phyloP scores from a whole-genome alignment of 1,140 invertebrate genomes.

The Heterodera carotae region DNA sequence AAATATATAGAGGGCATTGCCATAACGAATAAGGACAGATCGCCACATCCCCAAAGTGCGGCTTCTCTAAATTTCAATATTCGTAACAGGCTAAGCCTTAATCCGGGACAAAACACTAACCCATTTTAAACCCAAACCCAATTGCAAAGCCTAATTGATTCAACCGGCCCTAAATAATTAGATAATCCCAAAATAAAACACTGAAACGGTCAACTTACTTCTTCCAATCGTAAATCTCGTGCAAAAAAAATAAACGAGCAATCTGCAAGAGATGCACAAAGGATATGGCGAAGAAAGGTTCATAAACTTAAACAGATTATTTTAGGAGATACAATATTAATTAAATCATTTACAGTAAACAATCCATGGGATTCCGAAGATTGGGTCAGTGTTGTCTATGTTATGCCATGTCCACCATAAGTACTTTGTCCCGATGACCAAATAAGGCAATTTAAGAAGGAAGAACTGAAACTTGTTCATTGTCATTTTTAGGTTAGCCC shows the following conservation, averaged over 20 bases:
- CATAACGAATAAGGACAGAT: too few relatives aligned
- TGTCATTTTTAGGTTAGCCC: slow-evolving; percentile 69
- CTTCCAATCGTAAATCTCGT: slow-evolving; percentile 68
- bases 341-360: neutral
- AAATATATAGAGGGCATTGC: too few relatives aligned
- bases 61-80: too few relatives aligned
- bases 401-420: slow-evolving; percentile 81
- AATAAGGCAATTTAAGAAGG: slow-evolving; percentile 72
- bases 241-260: slow-evolving; percentile 65
- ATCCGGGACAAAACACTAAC: too few relatives aligned
- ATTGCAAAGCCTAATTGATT: too few relatives aligned
- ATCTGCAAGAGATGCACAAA: slow-evolving; percentile 75
- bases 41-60: too few relatives aligned
- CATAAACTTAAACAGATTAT: slow-evolving; percentile 69
- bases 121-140: too few relatives aligned
- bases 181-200: too few relatives aligned
- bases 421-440: slow-evolving; percentile 79
- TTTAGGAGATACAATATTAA: neutral
- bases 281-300: slow-evolving; percentile 75
- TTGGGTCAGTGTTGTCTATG: slow-evolving; percentile 75
- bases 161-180: too few relatives aligned
- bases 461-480: neutral
- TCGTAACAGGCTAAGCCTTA: too few relatives aligned
- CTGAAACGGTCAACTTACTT: slow-evolving; percentile 53
- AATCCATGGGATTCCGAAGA: slow-evolving; percentile 68